phyloP scores from a whole-genome alignment of 2,113 vertebrate species.

The Brevimyrus niger region DNA sequence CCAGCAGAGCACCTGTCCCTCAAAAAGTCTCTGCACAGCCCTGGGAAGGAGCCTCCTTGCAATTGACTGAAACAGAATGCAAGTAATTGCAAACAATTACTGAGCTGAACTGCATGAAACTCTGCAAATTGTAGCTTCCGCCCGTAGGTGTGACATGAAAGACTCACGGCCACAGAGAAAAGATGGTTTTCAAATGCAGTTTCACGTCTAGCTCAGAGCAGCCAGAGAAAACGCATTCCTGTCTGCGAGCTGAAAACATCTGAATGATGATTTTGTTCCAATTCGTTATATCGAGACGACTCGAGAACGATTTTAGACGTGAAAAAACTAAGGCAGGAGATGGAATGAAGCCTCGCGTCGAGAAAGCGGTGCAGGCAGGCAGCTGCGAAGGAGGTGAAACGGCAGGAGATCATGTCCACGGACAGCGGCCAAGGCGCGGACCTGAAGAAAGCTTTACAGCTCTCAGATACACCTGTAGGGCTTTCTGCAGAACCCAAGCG shows the following conservation, averaged over 20 bases:
- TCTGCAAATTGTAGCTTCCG: neutral
- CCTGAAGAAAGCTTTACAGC: neutral
- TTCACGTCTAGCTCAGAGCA: neutral
- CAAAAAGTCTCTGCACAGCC: neutral
- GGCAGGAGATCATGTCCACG: neutral
- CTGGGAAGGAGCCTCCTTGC: neutral
- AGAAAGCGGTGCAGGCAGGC: neutral
- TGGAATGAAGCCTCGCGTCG: neutral
- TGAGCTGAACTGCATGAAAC: neutral
- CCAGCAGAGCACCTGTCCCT: neutral
- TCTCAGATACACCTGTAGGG: neutral
- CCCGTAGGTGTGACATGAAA: neutral
- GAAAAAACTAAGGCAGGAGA: too few species aligned
- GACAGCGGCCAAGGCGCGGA: neutral
- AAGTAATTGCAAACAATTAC: constrained; percentile 11
- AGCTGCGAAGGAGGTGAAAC: neutral
- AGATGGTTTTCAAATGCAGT: neutral
- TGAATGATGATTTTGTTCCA: neutral
- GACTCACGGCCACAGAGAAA: neutral
- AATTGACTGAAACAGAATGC: neutral
- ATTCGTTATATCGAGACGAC: neutral
- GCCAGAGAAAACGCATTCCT: neutral
- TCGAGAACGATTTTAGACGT: neutral
- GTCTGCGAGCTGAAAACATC: neutral
- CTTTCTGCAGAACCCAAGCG: neutral